Percentiles rank a stretch among this genome's conserved stretches.
phyloP scores from a whole-genome alignment of 2,113 vertebrate genomes.

The Raja brachyura region DNA sequence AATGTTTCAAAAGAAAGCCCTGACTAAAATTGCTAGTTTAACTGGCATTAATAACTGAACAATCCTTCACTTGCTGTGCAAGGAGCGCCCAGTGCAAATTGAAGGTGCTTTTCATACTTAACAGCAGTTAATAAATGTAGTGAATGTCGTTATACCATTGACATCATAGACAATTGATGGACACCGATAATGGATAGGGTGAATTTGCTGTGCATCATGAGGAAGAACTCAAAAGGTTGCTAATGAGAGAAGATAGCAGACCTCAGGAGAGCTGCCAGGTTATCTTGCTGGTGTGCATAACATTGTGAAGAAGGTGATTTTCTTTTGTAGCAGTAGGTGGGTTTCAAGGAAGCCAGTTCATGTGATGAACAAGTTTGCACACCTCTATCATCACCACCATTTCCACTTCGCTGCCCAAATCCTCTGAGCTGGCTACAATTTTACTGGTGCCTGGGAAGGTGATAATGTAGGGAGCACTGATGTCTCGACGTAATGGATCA shows the following conservation, averaged over 20 bases:
- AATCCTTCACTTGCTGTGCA: background rate
- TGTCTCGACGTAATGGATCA: background rate
- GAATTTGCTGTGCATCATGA: background rate
- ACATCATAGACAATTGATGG: background rate
- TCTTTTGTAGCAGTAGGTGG: background rate
- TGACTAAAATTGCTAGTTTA: background rate
- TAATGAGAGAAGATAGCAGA: slow-evolving; percentile 10
- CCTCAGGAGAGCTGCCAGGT: background rate
- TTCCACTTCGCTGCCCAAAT: background rate
- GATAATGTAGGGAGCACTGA: background rate
- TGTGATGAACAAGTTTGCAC: background rate
- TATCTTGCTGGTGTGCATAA: background rate
- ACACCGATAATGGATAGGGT: background rate
- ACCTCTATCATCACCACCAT: background rate
- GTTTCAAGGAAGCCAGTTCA: background rate
- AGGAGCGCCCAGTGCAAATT: background rate
- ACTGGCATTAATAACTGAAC: background rate
- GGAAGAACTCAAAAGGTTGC: background rate
- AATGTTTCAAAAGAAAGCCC: background rate
- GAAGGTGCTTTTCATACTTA: background rate
- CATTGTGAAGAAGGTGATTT: background rate
- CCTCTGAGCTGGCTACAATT: background rate
- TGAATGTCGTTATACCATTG: no score
- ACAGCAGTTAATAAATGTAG: background rate
- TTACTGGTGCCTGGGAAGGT: background rate